Evolutionary conservation across 2,888 invertebrate species (phyloP), one percentile per base, ranked within the genome.

Genomic region (Tachystola acroxantha): DNA sequence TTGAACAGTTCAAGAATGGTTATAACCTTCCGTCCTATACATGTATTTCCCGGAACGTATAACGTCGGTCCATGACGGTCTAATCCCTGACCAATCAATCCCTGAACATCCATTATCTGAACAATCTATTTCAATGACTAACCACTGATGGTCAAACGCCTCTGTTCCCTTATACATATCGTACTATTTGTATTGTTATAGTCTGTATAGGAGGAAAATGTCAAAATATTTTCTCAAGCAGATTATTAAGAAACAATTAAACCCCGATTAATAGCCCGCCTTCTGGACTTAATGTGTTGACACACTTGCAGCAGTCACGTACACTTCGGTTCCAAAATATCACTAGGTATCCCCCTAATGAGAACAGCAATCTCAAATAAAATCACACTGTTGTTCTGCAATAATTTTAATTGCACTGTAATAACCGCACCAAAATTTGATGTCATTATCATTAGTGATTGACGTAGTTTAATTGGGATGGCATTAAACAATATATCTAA

Each of bases 301-400:
- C 78, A 76, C 67, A 77, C 58, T 75, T 80, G 53, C 35, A 37
- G 61, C 53, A 55, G 79, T 80, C 82, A 82, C 79, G 81, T 80
- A 81, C 64, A 67, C 74, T 50, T 43, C 28, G 40, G 46, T 51
- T 45, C 46, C 42, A 52, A 59, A 57, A 59, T 64, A 63, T 55
- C 48, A 50, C 53, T 53, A 63, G n/a, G n/a, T 62, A 47, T 45
- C 42, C 28, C 22, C 35, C 45, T 75, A 80, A 79, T 77, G 64
- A 44, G 64, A 66, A 43, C 59, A 59, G 45, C 53, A 46, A 75
- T 81, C 51, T 70, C 52, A 51, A 63, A 54, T 11, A 39, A 43
- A 64, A 70, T 66, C 51, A 68, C 52, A 57, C 49, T 76, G 59
- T 49, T 43, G 41, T 57, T 60, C 57, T 51, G 68, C 69, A 67